Conservation (phyloP, 2,797 vertebrate genomes). For the Muraenolepis orangiensis region DNA sequence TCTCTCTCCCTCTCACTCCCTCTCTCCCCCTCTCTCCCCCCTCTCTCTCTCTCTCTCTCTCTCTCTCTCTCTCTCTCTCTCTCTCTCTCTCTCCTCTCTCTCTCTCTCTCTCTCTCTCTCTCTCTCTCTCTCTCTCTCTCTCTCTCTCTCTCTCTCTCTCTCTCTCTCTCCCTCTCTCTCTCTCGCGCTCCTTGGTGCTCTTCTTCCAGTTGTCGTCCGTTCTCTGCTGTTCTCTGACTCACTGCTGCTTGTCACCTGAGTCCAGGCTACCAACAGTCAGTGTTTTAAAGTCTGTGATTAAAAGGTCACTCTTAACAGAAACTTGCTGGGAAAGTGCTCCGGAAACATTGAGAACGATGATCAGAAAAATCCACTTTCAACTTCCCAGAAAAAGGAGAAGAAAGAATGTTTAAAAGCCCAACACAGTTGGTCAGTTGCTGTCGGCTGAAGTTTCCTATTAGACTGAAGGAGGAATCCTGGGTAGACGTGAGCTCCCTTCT, state of each 20-base stretch:
- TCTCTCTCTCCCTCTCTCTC: constrained; percentile 36
- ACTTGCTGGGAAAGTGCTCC: constrained; percentile 36
- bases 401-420: constrained; percentile 13
- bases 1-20: constrained; percentile 30
- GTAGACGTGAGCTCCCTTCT: constrained; percentile 61
- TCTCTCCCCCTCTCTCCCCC: too few species aligned
- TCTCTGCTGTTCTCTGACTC: constrained; percentile 29
- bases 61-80: constrained; percentile 35
- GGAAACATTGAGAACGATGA: constrained; percentile 34
- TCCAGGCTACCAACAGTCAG: constrained; percentile 46
- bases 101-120: constrained; percentile 30
- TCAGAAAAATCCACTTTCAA: constrained; percentile 36
- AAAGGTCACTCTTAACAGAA: constrained; percentile 36
- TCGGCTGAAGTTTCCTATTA: constrained; percentile 51
- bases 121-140: constrained; percentile 26
- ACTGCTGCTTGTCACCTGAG: constrained; percentile 46
- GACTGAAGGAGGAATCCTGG: constrained; percentile 49
- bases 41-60: constrained; percentile 33
- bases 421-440: constrained; percentile 25
- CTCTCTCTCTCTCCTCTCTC: constrained; percentile 26
- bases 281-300: constrained; percentile 43
- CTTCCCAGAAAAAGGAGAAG: constrained; percentile 22
- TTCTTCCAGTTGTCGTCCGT: constrained; percentile 25
- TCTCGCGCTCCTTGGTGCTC: constrained; percentile 15
- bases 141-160: constrained; percentile 30